Base-by-base conservation (phyloP, 2,113 vertebrate genomes). In the Clupea harengus region DNA sequence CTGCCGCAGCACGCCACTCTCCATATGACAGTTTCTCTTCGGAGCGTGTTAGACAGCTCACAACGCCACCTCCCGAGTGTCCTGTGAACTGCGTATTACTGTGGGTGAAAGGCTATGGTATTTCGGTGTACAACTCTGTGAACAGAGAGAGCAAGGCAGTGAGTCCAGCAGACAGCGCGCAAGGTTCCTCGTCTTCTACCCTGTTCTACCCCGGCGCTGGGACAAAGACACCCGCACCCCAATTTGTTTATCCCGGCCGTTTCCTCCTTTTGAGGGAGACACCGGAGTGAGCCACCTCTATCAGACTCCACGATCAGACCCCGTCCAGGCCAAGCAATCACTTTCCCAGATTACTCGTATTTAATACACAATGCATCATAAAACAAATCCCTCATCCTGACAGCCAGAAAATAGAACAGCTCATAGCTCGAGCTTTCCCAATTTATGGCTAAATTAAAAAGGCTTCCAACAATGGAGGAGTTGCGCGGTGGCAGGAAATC, bases 291-390 rank as follows among this genome's bases (percentile, higher is more conserved):
- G 88, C 90, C 87, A 64, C 90, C 88, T 92, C 93, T 93, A 93
- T 93, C 96, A 91, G 92, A 91, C 94, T 92, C 93, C 94, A 92
- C 87, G 93, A 95, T 96, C 96, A 95, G 96, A 94, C 92, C 93
- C 83, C 87, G 90, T 91, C 92, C 94, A 95, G 94, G 94, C 95
- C 87, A 90, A 95, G 96, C 96, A 96, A 97, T 97, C 96, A 95
- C 96, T 96, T 97, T 96, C 96, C 97, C 97, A 98, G 97, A 98
- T 98, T 97, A 97, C 97, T 97, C 97, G 96, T 97, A 97, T 98
- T 99, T 98, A 98, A 98, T 97, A 98, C 96, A 98, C 97, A 97
- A 98, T 98, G 97, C 97, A 97, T 98, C 98, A 99, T 98, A 98
- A 98, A 97, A 97, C 96, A 97, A 98, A 99, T 98, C 97, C 97